phyloP scores from a whole-genome alignment of 2,113 vertebrate genomes.

The Galeopterus variegatus region DNA sequence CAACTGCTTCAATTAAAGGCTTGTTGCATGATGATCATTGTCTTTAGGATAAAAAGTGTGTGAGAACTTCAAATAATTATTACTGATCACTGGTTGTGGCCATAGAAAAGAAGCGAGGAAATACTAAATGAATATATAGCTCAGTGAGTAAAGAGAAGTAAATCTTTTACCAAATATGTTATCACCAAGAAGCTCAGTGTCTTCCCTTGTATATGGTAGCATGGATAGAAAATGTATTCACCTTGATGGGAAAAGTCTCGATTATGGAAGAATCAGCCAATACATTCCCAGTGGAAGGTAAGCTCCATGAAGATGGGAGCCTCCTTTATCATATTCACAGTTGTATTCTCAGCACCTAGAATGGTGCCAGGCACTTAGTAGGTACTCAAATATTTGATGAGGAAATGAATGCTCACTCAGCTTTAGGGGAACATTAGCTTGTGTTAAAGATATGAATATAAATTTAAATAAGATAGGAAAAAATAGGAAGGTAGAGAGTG shows the following conservation, averaged over 20 bases:
- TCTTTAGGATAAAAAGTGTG: neutral
- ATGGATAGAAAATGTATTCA: neutral
- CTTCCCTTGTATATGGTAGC: neutral
- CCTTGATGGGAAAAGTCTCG: neutral
- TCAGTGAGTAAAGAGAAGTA: neutral
- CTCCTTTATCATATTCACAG: neutral
- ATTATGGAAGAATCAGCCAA: neutral
- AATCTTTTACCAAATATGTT: neutral
- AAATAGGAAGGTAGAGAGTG: neutral
- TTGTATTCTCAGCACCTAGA: too few species aligned
- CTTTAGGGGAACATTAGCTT: neutral
- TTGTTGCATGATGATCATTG: accelerated
- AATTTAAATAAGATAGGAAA: neutral
- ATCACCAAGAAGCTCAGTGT: neutral
- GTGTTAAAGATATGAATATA: neutral
- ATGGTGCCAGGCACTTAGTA: too few species aligned
- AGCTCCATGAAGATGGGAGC: neutral
- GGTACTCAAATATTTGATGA: neutral
- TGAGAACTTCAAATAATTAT: neutral
- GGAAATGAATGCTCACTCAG: neutral
- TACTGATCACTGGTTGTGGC: neutral
- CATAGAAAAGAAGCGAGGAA: neutral
- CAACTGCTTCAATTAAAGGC: accelerated
- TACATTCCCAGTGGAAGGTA: too few species aligned
- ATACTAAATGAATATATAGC: neutral